Evolutionary conservation across 2,888 invertebrate species (phyloP).

Genomic region (Perdita meconis): DNA sequence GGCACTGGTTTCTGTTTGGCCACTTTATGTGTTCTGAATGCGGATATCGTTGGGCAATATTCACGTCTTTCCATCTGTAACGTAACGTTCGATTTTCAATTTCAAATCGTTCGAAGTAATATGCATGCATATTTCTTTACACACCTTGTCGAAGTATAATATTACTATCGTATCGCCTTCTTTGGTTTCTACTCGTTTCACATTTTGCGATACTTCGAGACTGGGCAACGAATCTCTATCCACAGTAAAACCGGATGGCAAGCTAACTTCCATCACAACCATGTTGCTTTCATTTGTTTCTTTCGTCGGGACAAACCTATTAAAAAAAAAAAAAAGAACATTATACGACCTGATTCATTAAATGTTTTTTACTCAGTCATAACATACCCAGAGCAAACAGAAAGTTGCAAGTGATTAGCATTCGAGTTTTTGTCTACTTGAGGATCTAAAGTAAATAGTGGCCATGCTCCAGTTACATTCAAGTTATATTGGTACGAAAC

Average conservation of each 20-base stretch:
- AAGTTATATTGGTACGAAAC: conserved; percentile 93
- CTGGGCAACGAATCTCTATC: conserved; percentile 90
- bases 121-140: conserved; percentile 42
- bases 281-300: conserved; percentile 92
- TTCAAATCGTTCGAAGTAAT: not conserved
- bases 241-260: conserved; percentile 96
- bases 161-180: conserved; percentile 88
- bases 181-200: conserved; percentile 89
- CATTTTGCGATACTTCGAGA: conserved; percentile 86
- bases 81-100: not conserved
- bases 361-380: not conserved
- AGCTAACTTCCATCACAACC: conserved; percentile 94
- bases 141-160: conserved; percentile 90
- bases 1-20: conserved; percentile 94
- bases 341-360: conserved; percentile 8
- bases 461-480: conserved; percentile 94
- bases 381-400: conserved; percentile 91
- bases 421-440: conserved; percentile 93
- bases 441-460: conserved; percentile 94
- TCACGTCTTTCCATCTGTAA: conserved; percentile 86
- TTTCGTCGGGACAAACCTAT: conserved; percentile 88
- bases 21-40: conserved; percentile 92
- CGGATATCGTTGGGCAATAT: conserved; percentile 93
- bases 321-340: not conserved
- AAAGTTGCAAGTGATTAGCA: conserved; percentile 90